Evolutionary conservation across 1,140 invertebrate genomes (phyloP).

Genomic region (Trichonephila clavata): DNA sequence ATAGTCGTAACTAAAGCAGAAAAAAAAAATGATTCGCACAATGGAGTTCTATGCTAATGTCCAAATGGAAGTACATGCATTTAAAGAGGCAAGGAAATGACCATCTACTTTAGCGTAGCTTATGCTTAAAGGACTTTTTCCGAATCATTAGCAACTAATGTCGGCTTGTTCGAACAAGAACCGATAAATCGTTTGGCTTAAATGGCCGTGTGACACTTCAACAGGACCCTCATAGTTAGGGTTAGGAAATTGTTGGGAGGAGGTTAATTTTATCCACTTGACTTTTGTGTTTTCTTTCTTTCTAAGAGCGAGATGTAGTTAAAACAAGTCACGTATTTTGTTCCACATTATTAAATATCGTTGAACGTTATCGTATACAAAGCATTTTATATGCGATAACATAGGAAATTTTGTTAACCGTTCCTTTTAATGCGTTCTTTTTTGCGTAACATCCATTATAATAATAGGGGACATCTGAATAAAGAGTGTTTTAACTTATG

Average conservation of each 20-base stretch:
- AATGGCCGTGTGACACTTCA: conserved; percentile 57
- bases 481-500: too few relatives aligned
- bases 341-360: conserved; percentile 21
- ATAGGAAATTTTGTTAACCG: neutral
- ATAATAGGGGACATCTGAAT: too few relatives aligned
- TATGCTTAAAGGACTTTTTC: conserved; percentile 58
- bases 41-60: conserved; percentile 41
- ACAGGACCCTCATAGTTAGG: conserved; percentile 34
- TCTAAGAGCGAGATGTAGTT: neutral
- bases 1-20: conserved; percentile 1
- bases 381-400: neutral
- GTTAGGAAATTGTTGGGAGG: conserved; percentile 12
- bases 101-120: conserved; percentile 13
- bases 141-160: conserved; percentile 63
- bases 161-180: conserved; percentile 30
- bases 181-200: conserved; percentile 60
- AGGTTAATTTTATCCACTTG: conserved; percentile 38
- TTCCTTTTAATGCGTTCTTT: neutral
- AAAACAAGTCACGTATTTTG: neutral
- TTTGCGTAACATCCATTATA: neutral
- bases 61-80: conserved; percentile 2
- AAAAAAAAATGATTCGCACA: neutral
- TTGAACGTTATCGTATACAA: neutral
- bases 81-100: conserved; percentile 17
- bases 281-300: neutral